A percentile compares a stretch with the other conserved stretches of the same genome.
phyloP scores from a whole-genome alignment of 2,888 invertebrate species.

The Adineta ricciae region DNA sequence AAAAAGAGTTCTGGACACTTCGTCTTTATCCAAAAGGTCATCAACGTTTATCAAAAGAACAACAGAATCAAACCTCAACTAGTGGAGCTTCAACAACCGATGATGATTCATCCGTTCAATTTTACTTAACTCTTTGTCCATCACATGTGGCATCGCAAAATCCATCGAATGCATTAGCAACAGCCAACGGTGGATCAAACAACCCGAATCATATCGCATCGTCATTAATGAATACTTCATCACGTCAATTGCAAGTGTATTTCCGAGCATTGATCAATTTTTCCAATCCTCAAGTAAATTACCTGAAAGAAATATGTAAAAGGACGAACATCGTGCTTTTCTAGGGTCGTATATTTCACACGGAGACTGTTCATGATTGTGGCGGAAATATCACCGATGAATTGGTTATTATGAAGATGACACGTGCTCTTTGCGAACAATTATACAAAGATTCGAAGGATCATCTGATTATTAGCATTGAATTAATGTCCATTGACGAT shows the following conservation, averaged over 20 bases:
- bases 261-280: background rate
- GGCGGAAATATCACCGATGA: background rate
- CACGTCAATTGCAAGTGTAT: background rate
- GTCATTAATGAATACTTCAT: slow-evolving; percentile 21
- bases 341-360: slow-evolving; percentile 6
- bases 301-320: background rate
- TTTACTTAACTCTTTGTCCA: background rate
- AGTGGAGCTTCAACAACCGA: background rate
- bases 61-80: background rate
- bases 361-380: background rate
- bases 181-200: background rate
- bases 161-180: background rate
- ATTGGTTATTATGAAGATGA: background rate
- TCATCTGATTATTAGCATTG: background rate
- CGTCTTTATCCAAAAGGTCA: slow-evolving; percentile 19
- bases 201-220: slow-evolving; percentile 20
- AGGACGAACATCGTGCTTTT: background rate
- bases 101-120: background rate
- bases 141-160: background rate
- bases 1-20: slow-evolving; percentile 20
- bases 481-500: slow-evolving; percentile 19
- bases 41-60: slow-evolving; percentile 15
- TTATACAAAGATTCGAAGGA: slow-evolving; percentile 13
- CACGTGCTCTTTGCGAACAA: background rate
- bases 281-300: background rate